Evolutionary conservation across 2,797 vertebrate genomes (phyloP).

Genomic region (Lacerta agilis): DNA sequence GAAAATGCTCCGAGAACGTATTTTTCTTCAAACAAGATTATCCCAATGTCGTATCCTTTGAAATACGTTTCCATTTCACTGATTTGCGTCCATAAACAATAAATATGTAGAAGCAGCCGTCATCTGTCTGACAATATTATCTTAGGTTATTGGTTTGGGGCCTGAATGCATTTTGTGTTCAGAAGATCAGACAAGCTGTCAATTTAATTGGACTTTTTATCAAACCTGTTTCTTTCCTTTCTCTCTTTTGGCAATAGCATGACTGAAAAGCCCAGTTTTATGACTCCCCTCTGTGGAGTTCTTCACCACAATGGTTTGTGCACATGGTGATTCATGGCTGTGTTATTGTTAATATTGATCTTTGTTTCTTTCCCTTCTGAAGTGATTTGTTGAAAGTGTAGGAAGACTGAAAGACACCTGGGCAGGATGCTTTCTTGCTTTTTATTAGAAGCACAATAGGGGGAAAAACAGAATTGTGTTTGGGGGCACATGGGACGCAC

Average conservation of each 20-base stretch:
- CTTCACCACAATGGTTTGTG: slow-evolving; percentile 22
- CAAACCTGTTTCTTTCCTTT: neutral
- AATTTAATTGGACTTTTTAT: slow-evolving; percentile 36
- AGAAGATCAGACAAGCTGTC: neutral
- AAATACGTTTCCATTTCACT: slow-evolving; percentile 17
- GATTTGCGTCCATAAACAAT: slow-evolving; percentile 15
- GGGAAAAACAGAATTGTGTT: neutral
- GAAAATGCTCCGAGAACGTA: neutral
- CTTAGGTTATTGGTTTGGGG: slow-evolving; percentile 14
- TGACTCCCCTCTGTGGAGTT: slow-evolving; percentile 28
- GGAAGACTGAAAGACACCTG: slow-evolving; percentile 23
- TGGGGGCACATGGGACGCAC: neutral
- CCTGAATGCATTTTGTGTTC: neutral
- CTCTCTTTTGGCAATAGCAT: neutral
- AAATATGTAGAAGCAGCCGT: neutral
- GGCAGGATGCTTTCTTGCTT: slow-evolving; percentile 3
- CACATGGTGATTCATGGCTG: slow-evolving; percentile 26
- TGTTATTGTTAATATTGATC: slow-evolving; percentile 35
- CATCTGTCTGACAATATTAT: neutral
- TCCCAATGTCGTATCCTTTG: neutral
- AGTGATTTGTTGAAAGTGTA: slow-evolving; percentile 38
- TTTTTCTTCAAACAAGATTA: slow-evolving; percentile 10
- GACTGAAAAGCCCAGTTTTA: slow-evolving; percentile 17
- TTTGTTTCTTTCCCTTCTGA: slow-evolving; percentile 27
- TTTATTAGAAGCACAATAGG: neutral